Evolutionary conservation across 2,113 vertebrate species (phyloP), one percentile per base, ranked within the genome.

Genomic region (Myocastor coypus): DNA sequence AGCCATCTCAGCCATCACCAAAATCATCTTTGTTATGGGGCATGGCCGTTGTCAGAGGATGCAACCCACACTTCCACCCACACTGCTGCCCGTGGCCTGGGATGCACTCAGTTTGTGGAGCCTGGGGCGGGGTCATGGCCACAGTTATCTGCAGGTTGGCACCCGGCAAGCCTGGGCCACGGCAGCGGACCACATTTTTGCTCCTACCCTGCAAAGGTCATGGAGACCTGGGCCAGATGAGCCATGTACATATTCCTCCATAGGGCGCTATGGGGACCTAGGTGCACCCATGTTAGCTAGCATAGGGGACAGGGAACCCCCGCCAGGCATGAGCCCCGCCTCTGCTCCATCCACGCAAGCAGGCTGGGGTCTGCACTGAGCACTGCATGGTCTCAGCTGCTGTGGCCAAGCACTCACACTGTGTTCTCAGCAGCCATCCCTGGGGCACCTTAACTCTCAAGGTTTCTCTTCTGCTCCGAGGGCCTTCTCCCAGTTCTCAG

Each of bases 361-460:
- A 1, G 40, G 37, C 4, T 2, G 6, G 71, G 71, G 37, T 9
- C 4, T 22, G 5, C 11, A 22, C 30, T 3, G 28, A 66, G 64
- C 10, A 14, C 26, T 3, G 2, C 7, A 12, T 30, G 73, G 73
- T 16, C 75, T 50, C 73, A 28, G 13, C 73, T 46, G 20, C 26
- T 46, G 42, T 30, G 13, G 40, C 13, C 16, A 1, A 13, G 42
- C 42, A 0, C 17, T 26, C 3, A 17, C 7, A 0, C 42, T 32
- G 75, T 46, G 73, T 28, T 16, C 73, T 78, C 75, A 17, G 28
- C 42, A 78, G 75, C 28, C 42, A 30, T 19, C 9, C 42, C 28
- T 2, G 24, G 75, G 7, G 12, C 28, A 30, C 13, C 75, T 14
- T 73, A 16, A 3, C 14, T 32, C 42, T 19, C 30, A 26, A 24